Evolutionary conservation across 2,113 vertebrate species (phyloP), one percentile per base, ranked within the genome.

Genomic region (Cynoglossus semilaevis): DNA sequence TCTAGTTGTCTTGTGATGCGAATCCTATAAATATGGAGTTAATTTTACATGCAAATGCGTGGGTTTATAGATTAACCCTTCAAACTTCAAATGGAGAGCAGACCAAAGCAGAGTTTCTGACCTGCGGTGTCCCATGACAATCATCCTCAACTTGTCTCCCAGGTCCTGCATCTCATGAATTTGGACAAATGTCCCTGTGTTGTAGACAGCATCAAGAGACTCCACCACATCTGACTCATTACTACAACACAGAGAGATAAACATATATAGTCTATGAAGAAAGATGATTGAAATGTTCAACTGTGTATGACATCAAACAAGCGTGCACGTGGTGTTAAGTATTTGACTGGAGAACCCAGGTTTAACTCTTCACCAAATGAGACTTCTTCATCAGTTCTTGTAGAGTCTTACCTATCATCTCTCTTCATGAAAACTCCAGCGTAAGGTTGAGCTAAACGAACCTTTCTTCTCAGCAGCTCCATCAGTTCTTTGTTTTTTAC

Each of bases 141-240:
- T 99, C 96, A 99, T 99, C 1, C 96, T 94, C 58, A 99, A 71
- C 77, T 95, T 96, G 88, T 99, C 96, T 1, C 96, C 96, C 0
- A 99, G 91, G 85, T 98, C 97, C 87, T 98, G 96, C 96, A 99
- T 97, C 75, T 99, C 97, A 4, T 99, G 97, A 58, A 99, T 99
- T 89, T 99, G 97, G 8, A 98, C 95, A 16, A 99, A 99, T 0
- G 96, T 99, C 35, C 97, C 97, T 0, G 93, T 95, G 70, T 90
- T 87, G 76, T 98, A 96, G 72, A 98, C 67, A n/a, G 93, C 92
- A 1, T 96, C 91, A 51, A 99, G 87, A 81, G 86, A 94, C 63
- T 95, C 93, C 41, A 98, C 94, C 57, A 95, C 93, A 4, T 99
- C 97, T 0, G 93, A 93, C 63, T 99, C 95, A 1, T 96, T 94